Evolutionary conservation across 2,113 vertebrate species (phyloP), one percentile per base, ranked within the genome.

Genomic region (Strigops habroptila): DNA sequence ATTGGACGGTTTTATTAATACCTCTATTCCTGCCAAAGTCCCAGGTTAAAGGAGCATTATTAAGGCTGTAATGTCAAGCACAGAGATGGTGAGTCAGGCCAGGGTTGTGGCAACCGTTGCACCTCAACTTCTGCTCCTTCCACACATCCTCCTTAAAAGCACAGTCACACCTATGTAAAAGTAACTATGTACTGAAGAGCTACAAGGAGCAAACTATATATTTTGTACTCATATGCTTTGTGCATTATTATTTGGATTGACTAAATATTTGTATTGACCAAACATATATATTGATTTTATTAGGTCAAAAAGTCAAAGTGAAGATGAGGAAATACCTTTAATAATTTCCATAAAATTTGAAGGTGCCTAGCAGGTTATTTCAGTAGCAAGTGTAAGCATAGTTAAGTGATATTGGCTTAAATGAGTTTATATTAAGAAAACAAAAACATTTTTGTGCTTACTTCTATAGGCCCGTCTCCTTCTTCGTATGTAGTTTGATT

Each of bases 141-240:
- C 43, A 10, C 1, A 1, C 27, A 9, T 17, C 43, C 33, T 59
- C 23, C 24, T 59, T 70, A 35, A 14, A 39, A 49, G 22, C 75
- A 52, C 35, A 28, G 23, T 12, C 37, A 23, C 57, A 30, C 0
- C 0, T 9, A 19, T 8, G 22, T 63, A 4, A 17, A 69, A 39
- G 46, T 19, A 31, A 7, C 39, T 14, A 21, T 4, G 8, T 12
- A 35, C 68, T 35, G 41, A 48, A 74, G 41, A 39, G 12, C 49
- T 43, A 3, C 4, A 33, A 75, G 90, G 30, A 44, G 9, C 60
- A 75, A 76, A 41, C 12, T 7, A 1, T 9, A 0, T 43, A 0
- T 77, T 86, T 70, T 35, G 46, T 37, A 33, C 21, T 67, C 10
- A 1, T 3, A 1, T 12, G 14, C 18, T 41, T 69, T 39, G 7